Conservation (phyloP, 2,113 vertebrate genomes). For the Oxygymnocypris stewartii region DNA sequence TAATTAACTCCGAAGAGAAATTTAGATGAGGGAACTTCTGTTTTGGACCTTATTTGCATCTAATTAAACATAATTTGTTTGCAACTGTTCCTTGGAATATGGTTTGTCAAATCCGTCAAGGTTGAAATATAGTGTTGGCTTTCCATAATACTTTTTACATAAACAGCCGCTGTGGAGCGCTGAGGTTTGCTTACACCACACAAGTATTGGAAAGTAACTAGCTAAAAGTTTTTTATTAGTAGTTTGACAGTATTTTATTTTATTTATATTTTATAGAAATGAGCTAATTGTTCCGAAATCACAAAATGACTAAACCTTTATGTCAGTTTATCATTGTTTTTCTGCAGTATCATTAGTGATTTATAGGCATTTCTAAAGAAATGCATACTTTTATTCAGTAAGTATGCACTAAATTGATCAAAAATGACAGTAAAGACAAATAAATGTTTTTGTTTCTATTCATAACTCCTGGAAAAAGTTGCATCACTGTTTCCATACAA, state of each 20-base stretch:
- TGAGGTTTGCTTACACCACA: neutral
- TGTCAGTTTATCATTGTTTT: neutral
- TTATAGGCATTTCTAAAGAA: neutral
- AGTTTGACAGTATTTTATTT: neutral
- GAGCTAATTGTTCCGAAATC: neutral
- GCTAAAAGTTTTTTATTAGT: neutral
- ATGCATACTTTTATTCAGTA: neutral
- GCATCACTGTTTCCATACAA: neutral
- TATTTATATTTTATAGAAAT: neutral
- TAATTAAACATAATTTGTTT: conserved; percentile 14
- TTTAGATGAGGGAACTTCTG: neutral
- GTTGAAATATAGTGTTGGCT: neutral
- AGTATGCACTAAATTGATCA: neutral
- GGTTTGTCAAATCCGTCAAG: neutral
- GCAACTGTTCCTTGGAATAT: neutral
- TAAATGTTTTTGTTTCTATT: neutral
- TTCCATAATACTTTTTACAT: neutral
- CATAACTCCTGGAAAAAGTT: neutral
- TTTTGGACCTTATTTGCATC: conserved; percentile 28
- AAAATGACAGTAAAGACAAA: neutral
- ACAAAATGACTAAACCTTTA: neutral
- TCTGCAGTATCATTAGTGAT: neutral
- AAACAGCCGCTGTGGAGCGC: neutral
- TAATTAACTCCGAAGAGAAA: conserved; percentile 11
- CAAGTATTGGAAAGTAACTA: neutral